A percentile compares a stretch with the other conserved stretches of the same genome.
phyloP scores from a whole-genome alignment of 2,797 vertebrate species.

The Psittacula echo region DNA sequence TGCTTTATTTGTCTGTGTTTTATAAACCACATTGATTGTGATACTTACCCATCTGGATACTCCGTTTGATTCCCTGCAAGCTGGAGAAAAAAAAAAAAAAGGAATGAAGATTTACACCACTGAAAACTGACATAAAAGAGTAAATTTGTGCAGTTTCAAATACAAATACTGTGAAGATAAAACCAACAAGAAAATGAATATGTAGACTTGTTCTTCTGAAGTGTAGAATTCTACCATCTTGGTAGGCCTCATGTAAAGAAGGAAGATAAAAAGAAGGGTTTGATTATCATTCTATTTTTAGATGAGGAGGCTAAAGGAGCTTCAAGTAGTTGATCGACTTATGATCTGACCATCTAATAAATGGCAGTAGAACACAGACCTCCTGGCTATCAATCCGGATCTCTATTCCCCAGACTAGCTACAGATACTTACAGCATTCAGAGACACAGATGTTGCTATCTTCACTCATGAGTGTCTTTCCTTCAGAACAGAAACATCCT shows the following conservation, averaged over 20 bases:
- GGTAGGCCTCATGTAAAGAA: neutral
- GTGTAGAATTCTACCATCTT: neutral
- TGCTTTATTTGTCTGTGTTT: neutral
- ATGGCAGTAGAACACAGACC: neutral
- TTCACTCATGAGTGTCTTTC: neutral
- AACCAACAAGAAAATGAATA: neutral
- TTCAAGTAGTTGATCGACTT: neutral
- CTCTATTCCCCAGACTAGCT: neutral
- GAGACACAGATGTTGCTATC: conserved; percentile 60
- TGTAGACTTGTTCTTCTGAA: neutral
- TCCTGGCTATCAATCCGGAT: neutral
- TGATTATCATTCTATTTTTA: neutral
- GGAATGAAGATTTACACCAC: neutral
- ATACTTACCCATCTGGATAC: conserved; percentile 63
- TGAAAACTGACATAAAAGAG: neutral
- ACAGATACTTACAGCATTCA: conserved; percentile 65
- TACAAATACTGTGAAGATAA: neutral
- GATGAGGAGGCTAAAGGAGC: neutral
- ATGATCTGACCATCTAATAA: neutral
- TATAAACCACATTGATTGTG: neutral
- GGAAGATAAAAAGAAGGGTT: neutral
- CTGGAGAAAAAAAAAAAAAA: neutral
- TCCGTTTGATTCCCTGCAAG: conserved; percentile 72
- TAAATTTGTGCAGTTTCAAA: neutral
- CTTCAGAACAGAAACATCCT: conserved; percentile 80